Evolutionary conservation across 1,140 invertebrate genomes (phyloP), one percentile per base, ranked within the genome.

Genomic region (Drosophila funebris): DNA sequence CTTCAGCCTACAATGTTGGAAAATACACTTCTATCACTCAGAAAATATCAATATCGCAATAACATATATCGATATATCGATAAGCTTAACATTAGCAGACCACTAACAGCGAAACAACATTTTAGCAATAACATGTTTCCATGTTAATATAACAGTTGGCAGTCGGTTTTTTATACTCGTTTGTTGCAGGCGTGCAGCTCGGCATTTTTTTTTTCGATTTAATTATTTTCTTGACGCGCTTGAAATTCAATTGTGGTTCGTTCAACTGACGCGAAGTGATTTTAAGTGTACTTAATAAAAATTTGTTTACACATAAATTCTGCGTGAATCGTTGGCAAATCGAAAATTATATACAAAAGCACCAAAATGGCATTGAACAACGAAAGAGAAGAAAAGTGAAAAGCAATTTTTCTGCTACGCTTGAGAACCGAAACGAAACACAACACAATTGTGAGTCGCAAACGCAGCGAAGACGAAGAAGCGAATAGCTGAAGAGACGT

Each of bases 331-430:
- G 13, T 48, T 67, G 18, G 43, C 41, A 33, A 48, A 50, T 37
- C 16, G n/a, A 27, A 33, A 50, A 18, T 52, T 54, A 4, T 36
- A 39, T 64, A 71, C 33, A 71, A 71, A 31, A 31, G 50, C 50
- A 48, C 5, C 8, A 56, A 61, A 73, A 68, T 58, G 67, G 58
- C 67, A 74, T 62, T 74, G 60, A 74, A 60, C 16, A 27, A 71
- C 31, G 39, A 31, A 71, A 48, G 43, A 71, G 60, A 46, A 24
- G 64, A 75, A 75, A 75, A 75, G 73, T 75, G 73, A 75, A 75
- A 66, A 71, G 60, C 46, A 60, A 63, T 58, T 66, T 73, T 57
- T 71, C 54, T 75, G 61, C 60, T 74, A 71, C 58, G 68, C 68
- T 66, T 75, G 73, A 72, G 67, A 71, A 64, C 73, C 73, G 29